These are phyloP conservation scores for Bembecia ichneumoniformis DNA, from an alignment of 2,888 invertebrate species.

Conservation along the genomic window DNA sequence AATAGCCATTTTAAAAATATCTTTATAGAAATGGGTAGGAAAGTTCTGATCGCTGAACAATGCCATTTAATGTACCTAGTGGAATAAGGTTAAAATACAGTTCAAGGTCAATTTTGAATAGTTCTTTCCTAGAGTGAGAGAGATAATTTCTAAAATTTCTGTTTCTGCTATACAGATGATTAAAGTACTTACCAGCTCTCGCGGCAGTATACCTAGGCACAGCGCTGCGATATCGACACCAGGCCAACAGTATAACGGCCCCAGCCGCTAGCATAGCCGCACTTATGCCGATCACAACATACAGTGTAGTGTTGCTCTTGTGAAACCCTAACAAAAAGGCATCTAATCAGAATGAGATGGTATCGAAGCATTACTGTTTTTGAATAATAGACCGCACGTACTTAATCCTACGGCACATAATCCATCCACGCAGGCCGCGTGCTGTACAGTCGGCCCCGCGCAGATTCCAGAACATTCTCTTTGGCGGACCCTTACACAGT, in stretches of 20 bases:
- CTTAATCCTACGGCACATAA: conserved; percentile 26
- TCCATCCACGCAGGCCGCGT: conserved; percentile 56
- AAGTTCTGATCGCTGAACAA: too few relatives aligned
- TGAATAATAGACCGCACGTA: not conserved
- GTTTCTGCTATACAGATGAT: not conserved
- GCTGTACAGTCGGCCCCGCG: conserved; percentile 46
- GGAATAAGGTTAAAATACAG: too few relatives aligned
- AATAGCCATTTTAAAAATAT: too few relatives aligned
- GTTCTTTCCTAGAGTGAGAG: too few relatives aligned
- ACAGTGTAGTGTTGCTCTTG: conserved; percentile 42
- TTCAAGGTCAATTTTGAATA: too few relatives aligned
- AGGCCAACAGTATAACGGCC: conserved; percentile 42
- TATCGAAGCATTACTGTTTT: not conserved
- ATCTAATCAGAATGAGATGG: not conserved
- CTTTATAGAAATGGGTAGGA: too few relatives aligned
- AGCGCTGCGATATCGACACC: conserved; percentile 42
- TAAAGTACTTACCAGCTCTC: conserved; percentile 36
- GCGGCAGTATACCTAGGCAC: conserved; percentile 50
- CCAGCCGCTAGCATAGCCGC: conserved; percentile 48
- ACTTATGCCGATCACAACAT: conserved; percentile 54
- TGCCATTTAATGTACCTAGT: too few relatives aligned
- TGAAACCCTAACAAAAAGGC: conserved; percentile 28
- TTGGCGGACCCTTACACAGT: conserved; percentile 45
- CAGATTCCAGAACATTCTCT: conserved; percentile 46
- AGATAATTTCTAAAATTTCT: not conserved